Conservation (phyloP, 2,888 invertebrate genomes). For the Gerris lacustris region DNA sequence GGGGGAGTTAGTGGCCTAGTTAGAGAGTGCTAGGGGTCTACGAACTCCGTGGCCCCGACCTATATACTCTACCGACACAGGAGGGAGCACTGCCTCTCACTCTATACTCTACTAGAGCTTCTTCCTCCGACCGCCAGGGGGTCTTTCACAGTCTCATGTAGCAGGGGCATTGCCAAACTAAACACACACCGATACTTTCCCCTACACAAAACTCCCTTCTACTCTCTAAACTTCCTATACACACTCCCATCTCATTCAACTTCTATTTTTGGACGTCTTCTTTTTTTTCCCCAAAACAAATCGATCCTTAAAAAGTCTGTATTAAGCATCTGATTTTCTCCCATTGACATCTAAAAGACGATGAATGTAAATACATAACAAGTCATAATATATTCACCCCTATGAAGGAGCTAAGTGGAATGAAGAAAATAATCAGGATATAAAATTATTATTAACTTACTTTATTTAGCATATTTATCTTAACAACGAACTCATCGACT, state of each 20-base stretch:
- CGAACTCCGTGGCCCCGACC: not conserved
- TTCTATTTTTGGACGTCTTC: slow-evolving; percentile 29
- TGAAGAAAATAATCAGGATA: too few relatives aligned
- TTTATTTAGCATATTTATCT: too few relatives aligned
- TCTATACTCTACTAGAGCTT: not conserved
- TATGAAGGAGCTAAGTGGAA: too few relatives aligned
- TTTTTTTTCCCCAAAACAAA: slow-evolving; percentile 6
- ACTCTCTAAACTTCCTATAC: not conserved
- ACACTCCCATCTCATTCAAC: too few relatives aligned
- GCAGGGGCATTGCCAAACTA: slow-evolving; percentile 1
- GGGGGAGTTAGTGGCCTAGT: slow-evolving; percentile 10
- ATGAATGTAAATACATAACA: too few relatives aligned
- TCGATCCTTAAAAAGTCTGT: too few relatives aligned
- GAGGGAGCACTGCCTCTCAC: not conserved
- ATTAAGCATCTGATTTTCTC: too few relatives aligned
- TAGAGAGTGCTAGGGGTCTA: slow-evolving; percentile 2
- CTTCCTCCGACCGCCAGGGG: not conserved
- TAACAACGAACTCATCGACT: too few relatives aligned
- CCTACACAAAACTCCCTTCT: not conserved
- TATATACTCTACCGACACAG: not conserved
- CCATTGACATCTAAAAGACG: too few relatives aligned
- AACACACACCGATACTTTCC: not conserved
- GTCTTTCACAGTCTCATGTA: not conserved
- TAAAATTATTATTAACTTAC: too few relatives aligned
- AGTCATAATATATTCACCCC: too few relatives aligned